Evolutionary conservation across 1,140 invertebrate species (phyloP), one percentile per base, ranked within the genome.

Genomic region (Reticulitermes speratus): DNA sequence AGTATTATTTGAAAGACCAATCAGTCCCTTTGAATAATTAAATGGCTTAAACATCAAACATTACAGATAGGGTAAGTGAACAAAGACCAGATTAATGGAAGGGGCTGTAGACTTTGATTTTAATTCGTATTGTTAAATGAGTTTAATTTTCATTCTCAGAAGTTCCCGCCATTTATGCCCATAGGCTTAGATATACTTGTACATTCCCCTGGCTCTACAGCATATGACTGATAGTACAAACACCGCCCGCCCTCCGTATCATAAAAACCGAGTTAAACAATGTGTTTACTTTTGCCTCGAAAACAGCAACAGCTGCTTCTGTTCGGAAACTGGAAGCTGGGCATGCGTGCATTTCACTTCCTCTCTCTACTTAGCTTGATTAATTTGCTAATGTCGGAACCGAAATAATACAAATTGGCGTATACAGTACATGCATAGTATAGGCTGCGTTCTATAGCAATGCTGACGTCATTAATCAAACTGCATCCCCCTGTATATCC

Each of bases 381-480:
- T 75, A 75, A 75, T 75, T 75, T 75, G 65, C 65, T 75, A 75
- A 75, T 75, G 65, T 75, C 65, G 65, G 65, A 30, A 8, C 65
- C 65, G 65, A 75, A 75, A 30, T 75, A 75, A 75, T 75, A 75
- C 65, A 75, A 75, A 75, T 75, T 75, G 65, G 65, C n/a, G 65
- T 75, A 75, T 75, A 14, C 65, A 75, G 65, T 30, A 30, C n/a
- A 75, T 65, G 55, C 55, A 59, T 59, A 59, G 55, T 59, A 59
- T 59, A 59, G 25, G 65, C 65, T 30, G 3, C 6, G 25, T 75
- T 30, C 65, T 75, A 75, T 75, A 75, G 65, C 7, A 75, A 75
- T 75, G 65, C 65, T 75, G 65, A 75, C 65, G 65, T 75, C 65
- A 75, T 75, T 75, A 75, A 75, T 75, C 65, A 75, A 75, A 75